Evolutionary conservation across 2,888 invertebrate genomes (phyloP), one percentile per base, ranked within the genome.

Genomic region (Itoplectis maculator): DNA sequence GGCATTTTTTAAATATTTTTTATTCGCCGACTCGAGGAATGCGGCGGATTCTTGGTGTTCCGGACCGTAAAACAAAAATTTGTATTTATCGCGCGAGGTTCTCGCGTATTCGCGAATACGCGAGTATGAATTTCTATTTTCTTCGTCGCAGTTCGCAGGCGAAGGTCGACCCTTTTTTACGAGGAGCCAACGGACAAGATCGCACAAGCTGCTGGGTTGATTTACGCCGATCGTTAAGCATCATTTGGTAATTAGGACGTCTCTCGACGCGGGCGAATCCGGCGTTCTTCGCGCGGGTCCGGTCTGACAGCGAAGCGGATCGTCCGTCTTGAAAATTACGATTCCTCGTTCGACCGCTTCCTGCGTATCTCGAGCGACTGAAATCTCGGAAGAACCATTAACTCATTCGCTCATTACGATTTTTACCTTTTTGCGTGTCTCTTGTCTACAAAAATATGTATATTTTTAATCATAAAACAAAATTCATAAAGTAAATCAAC

Each of bases 221-320:
- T 81, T 81, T 78, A 81, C 56, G 40, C 18, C 59, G 81, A 78
- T 78, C 81, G 81, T 81, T 81, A 78, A 81, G 73, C 63, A 81
- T 78, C 81, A 54, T 81, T 81, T 78, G 40, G 78, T 65, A 74
- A 74, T 81, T 49, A 74, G 63, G 68, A 69, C 51, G 69, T 69
- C 20, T 56, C 35, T 73, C 42, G 61, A 78, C 63, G 63, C 61
- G 63, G 73, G 40, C 56, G n/a, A 80, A 70, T 59, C 51, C 13
- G 2, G 35, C 15, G 35, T 18, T n/a, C n/a, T n/a, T n/a, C n/a
- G n/a, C 40, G 61, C 49, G 37, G 35, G 51, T n/a, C n/a, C 29
- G 18, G 40, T 37, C 61, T 61, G 61, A 61, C 35, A 40, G 7
- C 40, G 7, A 8, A 61, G 2, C 18, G 37, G 18, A 18, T 7